Base-by-base conservation (phyloP, 1,140 invertebrate genomes). In the Drosophila suzukii region DNA sequence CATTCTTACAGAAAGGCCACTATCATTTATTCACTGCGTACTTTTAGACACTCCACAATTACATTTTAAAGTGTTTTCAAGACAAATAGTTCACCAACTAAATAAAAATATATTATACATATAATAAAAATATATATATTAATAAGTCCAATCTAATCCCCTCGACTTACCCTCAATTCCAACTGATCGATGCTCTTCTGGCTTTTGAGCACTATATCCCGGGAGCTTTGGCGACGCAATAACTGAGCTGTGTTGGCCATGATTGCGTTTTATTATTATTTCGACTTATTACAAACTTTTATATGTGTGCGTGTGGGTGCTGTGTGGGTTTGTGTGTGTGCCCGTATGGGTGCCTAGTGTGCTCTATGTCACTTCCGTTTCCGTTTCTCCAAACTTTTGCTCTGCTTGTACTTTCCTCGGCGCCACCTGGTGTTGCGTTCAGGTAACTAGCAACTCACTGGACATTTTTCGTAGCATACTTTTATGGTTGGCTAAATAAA, bases 231-330 rank as follows among this genome's bases (percentile, higher is more conserved):
- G 59, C 97, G 94, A 43, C 97, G 94, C 71, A 97, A 95, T 79
- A 98, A 93, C 93, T 98, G 97, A 58, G 96, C 96, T 70, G 96
- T 97, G 93, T 98, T 98, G 75, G 97, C 96, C 97, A 98, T 98
- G 38, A 46, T 82, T 78, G 58, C 50, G 44, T 54, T 50, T 49
- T 51, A 55, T 59, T 58, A 53, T 53, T 71, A 74, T 78, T 11
- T 47, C 47, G 51, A 39, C 61, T 60, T 73, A 30, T 56, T 63
- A 34, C 41, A 27, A 27, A 32, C 38, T 30, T 32, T 20, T 54
- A 38, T 54, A 36, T 44, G 43, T 43, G 47, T 36, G 36, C 49
- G 27, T 34, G 30, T 15, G 44, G 59, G 60, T 62, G 59, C 59
- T 62, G 55, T 67, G 61, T 27, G 5, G 55, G 24, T 72, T 38